phyloP scores from a whole-genome alignment of 2,797 vertebrate genomes.

The Scarus forsteni region DNA sequence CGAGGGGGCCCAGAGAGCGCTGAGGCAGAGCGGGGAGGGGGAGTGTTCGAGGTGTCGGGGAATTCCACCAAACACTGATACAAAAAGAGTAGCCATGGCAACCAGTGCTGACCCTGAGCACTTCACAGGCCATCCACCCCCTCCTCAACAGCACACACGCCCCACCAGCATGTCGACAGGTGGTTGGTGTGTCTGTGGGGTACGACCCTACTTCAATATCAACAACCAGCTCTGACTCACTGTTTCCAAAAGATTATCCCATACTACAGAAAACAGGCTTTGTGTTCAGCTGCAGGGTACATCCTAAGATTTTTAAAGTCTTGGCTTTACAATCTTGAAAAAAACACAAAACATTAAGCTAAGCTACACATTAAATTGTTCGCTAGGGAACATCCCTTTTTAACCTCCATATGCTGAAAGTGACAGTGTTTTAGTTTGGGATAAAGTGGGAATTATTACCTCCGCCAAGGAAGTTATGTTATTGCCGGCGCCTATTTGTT shows the following conservation, averaged over 20 bases:
- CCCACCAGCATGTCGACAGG: constrained; percentile 72
- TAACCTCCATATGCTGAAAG: too few species aligned
- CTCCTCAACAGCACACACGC: constrained; percentile 23
- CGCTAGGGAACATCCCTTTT: too few species aligned
- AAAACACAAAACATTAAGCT: too few species aligned
- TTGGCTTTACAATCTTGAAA: too few species aligned
- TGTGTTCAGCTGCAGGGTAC: neutral
- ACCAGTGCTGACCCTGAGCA: constrained; percentile 63
- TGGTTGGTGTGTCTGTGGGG: constrained; percentile 65
- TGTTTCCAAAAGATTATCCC: constrained; percentile 5
- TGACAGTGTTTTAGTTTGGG: too few species aligned
- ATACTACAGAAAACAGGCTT: constrained; percentile 2
- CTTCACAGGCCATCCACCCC: constrained; percentile 44
- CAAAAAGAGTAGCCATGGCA: constrained; percentile 70
- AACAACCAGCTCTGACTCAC: constrained; percentile 27
- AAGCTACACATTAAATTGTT: too few species aligned
- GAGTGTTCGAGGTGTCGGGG: constrained; percentile 29
- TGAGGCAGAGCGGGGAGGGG: constrained; percentile 29
- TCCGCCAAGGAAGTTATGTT: too few species aligned
- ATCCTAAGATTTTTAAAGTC: neutral
- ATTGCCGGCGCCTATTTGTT: too few species aligned
- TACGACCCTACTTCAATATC: constrained; percentile 46
- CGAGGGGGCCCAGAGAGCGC: constrained; percentile 46
- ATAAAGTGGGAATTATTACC: too few species aligned
- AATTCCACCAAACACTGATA: constrained; percentile 65